These are phyloP conservation scores for Girardinus metallicus DNA, from an alignment of 2,797 vertebrate genomes.

Conservation along the genomic window DNA sequence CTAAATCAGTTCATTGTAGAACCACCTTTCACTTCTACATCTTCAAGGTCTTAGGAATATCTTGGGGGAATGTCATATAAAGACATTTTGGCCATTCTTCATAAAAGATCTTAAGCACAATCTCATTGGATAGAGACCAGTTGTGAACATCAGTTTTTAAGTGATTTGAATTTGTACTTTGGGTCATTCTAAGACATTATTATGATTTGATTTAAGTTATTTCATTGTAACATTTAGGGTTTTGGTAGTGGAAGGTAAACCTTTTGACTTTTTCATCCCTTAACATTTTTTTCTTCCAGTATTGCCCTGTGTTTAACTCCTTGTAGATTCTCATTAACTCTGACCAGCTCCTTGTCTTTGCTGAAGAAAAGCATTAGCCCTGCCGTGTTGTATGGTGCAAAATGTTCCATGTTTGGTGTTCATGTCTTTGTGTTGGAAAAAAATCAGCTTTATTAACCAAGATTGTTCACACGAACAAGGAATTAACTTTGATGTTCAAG, in stretches of 20 bases:
- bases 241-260: background rate
- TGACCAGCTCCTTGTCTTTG: background rate
- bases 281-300: background rate
- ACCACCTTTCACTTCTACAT: background rate
- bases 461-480: no score
- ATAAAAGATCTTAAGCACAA: background rate
- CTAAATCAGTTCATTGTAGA: background rate
- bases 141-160: background rate
- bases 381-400: background rate
- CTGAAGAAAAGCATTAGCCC: no score
- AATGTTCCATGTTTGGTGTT: background rate
- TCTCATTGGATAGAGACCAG: background rate
- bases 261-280: background rate
- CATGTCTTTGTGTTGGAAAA: background rate
- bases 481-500: background rate
- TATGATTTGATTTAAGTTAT: background rate
- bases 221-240: background rate
- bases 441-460: no score
- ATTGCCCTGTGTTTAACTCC: background rate
- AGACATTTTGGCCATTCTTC: background rate
- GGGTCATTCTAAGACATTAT: background rate
- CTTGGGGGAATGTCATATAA: background rate
- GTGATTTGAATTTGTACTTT: background rate
- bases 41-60: background rate
- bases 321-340: background rate